Percentiles rank a stretch among this genome's conserved stretches.
phyloP scores from a whole-genome alignment of 2,888 invertebrate genomes.

The Lepetodrilus schrolli region DNA sequence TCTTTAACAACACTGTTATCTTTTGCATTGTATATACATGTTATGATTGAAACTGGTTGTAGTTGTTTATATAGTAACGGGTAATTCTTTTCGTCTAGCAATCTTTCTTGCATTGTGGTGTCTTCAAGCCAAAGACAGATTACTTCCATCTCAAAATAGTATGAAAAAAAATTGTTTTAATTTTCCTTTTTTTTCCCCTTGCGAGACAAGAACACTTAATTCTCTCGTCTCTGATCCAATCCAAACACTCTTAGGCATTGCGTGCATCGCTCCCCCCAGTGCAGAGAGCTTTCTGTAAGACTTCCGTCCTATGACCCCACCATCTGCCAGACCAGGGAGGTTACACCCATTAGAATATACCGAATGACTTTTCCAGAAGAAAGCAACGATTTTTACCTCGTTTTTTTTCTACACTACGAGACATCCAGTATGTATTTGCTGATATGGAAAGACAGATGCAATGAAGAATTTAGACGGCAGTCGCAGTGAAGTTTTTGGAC shows the following conservation, averaged over 20 bases:
- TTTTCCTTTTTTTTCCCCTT: neutral
- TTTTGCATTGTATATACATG: no score
- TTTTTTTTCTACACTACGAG: neutral
- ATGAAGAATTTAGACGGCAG: neutral
- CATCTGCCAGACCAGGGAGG: neutral
- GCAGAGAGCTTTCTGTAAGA: neutral
- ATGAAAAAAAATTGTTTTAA: no score
- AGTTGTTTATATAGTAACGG: no score
- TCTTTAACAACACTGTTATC: no score
- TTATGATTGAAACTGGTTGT: no score
- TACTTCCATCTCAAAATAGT: neutral
- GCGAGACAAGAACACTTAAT: neutral
- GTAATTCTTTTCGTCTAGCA: no score
- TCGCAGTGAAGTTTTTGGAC: neutral
- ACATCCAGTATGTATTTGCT: neutral
- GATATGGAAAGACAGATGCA: neutral
- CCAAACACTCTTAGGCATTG: neutral
- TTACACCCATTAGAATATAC: slow-evolving; percentile 5
- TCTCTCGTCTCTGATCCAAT: neutral
- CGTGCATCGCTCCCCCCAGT: neutral
- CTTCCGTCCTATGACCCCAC: neutral
- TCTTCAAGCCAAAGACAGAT: neutral
- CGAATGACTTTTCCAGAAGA: slow-evolving; percentile 7
- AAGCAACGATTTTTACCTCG: neutral
- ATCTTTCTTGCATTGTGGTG: neutral